Evolutionary conservation across 2,797 vertebrate species (phyloP), one percentile per base, ranked within the genome.

Genomic region (Cossypha niveicapilla): DNA sequence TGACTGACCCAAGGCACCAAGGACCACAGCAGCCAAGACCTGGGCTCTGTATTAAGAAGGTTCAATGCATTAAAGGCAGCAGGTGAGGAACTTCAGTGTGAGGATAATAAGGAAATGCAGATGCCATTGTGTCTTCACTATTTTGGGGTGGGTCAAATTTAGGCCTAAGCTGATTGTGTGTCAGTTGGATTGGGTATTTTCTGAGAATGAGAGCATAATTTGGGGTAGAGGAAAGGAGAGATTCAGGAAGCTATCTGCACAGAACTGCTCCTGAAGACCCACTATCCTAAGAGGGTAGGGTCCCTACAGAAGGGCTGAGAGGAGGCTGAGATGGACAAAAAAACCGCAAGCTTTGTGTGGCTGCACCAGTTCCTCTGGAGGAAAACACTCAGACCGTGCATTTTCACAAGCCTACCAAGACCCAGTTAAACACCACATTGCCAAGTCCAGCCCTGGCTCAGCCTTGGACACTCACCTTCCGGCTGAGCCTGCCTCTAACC

Each of bases 401-500:
- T 68, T 92, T 90, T 74, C 63, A 71, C 42, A 61, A 53, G 41
- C 22, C 62, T 70, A 42, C 41, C 12, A 60, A 83, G 77, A 19
- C 54, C 56, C 35, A 18, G 39, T 78, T 44, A 68, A 76, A 73
- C 28, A 81, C 19, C 25, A 34, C 2, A 0, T 28, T 73, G 76
- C 51, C 44, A 76, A 79, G 37, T 19, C 44, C 2, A 10, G 48
- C 30, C 27, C 50, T 74, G 37, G 32, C 58, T 88, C 74, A 81
- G 62, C 4, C 25, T 81, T 73, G 15, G 28, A 53, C 27, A 13
- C 12, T 72, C 72, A 51, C 32, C 70, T 86, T 88, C 35, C 51
- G 62, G 56, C n/a, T 90, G 47, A 90, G 78, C 44, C 57, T 91
- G 58, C 28, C 18, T 84, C 58, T 76, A 48, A 90, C 17, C 24